Base-by-base conservation (phyloP, 2,797 vertebrate genomes). In the Podarcis siculus region DNA sequence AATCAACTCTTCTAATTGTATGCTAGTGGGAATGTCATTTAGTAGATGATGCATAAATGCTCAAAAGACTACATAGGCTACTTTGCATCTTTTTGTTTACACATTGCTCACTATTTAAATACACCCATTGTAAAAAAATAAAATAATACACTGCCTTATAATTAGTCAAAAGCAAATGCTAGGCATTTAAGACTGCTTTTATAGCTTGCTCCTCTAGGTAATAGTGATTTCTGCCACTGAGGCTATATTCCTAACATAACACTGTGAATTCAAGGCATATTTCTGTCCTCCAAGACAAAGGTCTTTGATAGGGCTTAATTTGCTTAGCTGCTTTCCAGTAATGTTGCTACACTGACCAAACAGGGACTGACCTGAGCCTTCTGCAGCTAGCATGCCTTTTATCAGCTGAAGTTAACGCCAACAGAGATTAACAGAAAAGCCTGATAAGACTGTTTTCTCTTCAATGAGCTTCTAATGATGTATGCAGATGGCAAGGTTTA, bases 361-460 rank as follows among this genome's bases (percentile, higher is more conserved):
- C 83, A 92, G 94, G 92, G 92, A 82, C 93, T 94, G 96, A 96
- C 95, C 95, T 83, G 92, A 93, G 94, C 95, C 96, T 95, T 58
- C 94, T 96, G 96, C 92, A 95, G 96, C 97, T 93, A 95, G 95
- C 94, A 88, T 58, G 94, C 95, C 96, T 97, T 98, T 98, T 98
- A 98, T 98, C 98, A 98, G 97, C 95, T 97, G 90, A 97, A 97
- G 97, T 94, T 97, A 98, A 98, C 98, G 97, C 97, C 97, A 97
- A 97, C 96, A 97, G 98, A 98, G 98, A 98, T 98, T 98, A 98
- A 97, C 97, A 96, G 97, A 95, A 96, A 94, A 94, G 92, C 96
- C 96, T 94, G 97, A 98, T 98, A 98, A 98, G 97, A 96, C 92
- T 97, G 97, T 98, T 97, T 98, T 98, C 97, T 96, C 97, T 98